These are phyloP conservation scores for Oligia strigilis DNA, from an alignment of 2,888 invertebrate genomes.

Conservation along the genomic window DNA sequence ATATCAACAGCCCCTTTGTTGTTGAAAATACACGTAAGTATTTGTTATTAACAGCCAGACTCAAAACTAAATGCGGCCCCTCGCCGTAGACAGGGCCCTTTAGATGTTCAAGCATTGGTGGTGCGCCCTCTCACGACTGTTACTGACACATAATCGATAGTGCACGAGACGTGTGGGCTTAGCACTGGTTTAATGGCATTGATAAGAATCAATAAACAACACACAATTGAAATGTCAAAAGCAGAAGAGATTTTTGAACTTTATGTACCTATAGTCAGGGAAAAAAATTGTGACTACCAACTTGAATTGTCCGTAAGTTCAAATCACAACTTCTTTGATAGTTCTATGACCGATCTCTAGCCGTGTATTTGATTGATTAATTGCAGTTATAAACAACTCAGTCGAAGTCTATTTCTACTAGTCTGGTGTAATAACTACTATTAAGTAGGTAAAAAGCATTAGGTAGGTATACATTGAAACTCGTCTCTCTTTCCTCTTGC, in stretches of 20 bases:
- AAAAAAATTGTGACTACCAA: background rate
- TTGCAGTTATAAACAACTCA: slow-evolving; percentile 21
- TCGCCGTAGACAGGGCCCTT: slow-evolving; percentile 54
- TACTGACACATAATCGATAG: slow-evolving; percentile 74
- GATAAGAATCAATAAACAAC: slow-evolving; percentile 51
- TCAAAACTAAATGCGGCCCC: slow-evolving; percentile 28
- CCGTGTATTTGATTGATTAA: slow-evolving; percentile 32
- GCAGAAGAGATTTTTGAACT: slow-evolving; percentile 31
- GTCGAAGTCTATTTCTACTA: background rate
- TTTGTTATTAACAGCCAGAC: slow-evolving; percentile 1
- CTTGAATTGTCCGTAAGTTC: background rate
- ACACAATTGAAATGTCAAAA: slow-evolving; percentile 34
- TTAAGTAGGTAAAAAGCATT: slow-evolving; percentile 2
- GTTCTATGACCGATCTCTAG: slow-evolving; percentile 9
- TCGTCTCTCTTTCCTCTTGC: background rate
- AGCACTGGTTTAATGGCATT: slow-evolving; percentile 54
- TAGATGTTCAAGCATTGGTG: slow-evolving; percentile 65
- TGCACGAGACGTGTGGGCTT: slow-evolving; percentile 62
- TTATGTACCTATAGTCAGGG: background rate
- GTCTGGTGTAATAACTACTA: background rate
- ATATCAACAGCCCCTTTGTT: background rate
- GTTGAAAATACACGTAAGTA: background rate
- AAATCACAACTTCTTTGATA: background rate
- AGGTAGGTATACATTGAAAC: background rate
- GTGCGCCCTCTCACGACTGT: slow-evolving; percentile 70